phyloP scores from a whole-genome alignment of 2,888 invertebrate genomes.

The Tiphia femorata region DNA sequence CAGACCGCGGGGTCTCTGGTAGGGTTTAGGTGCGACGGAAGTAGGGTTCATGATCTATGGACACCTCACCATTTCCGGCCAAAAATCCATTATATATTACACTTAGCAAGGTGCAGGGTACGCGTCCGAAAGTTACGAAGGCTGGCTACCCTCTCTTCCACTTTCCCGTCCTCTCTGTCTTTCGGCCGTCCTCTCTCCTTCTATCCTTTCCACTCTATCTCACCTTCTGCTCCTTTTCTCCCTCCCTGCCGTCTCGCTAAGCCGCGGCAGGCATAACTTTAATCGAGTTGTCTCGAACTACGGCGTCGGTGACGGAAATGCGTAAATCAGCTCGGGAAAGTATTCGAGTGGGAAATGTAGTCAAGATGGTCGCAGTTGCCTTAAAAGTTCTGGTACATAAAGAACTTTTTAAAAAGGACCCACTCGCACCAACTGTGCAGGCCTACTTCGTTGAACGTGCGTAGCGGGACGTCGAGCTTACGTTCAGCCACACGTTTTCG shows the following conservation, averaged over 20 bases:
- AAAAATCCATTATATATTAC: constrained; percentile 67
- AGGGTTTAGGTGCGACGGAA: constrained; percentile 62
- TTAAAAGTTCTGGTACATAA: neutral
- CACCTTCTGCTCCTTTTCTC: neutral
- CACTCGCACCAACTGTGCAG: neutral
- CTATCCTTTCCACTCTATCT: constrained; percentile 6
- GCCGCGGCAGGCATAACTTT: constrained; percentile 52
- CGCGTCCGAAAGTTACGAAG: constrained; percentile 47
- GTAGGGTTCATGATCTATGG: constrained; percentile 64
- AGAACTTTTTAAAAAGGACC: neutral
- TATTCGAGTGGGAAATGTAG: constrained; percentile 17
- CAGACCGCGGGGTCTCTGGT: constrained; percentile 52
- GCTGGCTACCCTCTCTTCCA: constrained; percentile 13
- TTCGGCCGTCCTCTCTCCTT: constrained; percentile 14
- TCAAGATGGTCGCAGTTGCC: neutral
- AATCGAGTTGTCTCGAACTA: constrained; percentile 54
- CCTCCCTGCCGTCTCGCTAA: constrained; percentile 23
- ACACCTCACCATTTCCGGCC: constrained; percentile 62
- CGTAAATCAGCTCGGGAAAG: constrained; percentile 43
- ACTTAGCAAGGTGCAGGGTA: constrained; percentile 52
- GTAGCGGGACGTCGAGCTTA: neutral
- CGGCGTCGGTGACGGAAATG: constrained; percentile 40
- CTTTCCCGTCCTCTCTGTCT: neutral
- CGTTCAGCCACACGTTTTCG: neutral
- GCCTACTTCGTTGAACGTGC: neutral